phyloP scores from a whole-genome alignment of 1,140 invertebrate genomes.

The Zaprionus africanus region DNA sequence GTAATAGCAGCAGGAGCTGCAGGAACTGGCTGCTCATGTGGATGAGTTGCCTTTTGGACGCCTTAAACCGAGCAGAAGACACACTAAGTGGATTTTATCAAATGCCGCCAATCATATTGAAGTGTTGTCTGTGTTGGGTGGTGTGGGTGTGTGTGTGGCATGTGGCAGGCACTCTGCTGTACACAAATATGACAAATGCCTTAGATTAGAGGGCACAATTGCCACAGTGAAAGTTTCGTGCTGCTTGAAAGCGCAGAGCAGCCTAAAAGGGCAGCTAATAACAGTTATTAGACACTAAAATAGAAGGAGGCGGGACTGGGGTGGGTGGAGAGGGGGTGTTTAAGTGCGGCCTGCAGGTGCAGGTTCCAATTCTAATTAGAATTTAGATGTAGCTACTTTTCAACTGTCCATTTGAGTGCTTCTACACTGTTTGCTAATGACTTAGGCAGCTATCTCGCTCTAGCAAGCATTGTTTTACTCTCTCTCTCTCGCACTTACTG shows the following conservation, averaged over 20 bases:
- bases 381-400: constrained; percentile 19
- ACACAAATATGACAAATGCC: constrained; percentile 27
- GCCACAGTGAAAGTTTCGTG: constrained; percentile 18
- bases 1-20: not conserved
- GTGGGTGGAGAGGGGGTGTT: not conserved
- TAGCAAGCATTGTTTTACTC: not conserved
- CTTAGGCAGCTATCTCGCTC: constrained; percentile 5
- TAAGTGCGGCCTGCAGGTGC: not conserved
- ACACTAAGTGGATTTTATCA: constrained; percentile 74
- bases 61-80: constrained; percentile 32
- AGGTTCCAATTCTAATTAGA: constrained; percentile 1
- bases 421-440: constrained; percentile 26
- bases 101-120: constrained; percentile 45
- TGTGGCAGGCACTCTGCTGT: constrained; percentile 4
- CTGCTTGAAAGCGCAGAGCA: constrained; percentile 12
- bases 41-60: constrained; percentile 3
- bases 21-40: not conserved
- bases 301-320: not conserved
- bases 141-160: constrained; percentile 27
- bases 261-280: constrained; percentile 38
- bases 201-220: constrained; percentile 26
- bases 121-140: constrained; percentile 25
- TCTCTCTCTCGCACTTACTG: not conserved
- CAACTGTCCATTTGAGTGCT: constrained; percentile 30
- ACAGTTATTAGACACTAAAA: constrained; percentile 29